Percentiles rank a stretch among this genome's conserved stretches.
phyloP scores from a whole-genome alignment of 2,797 vertebrate species.

The Typhlichthys eigenmanni region DNA sequence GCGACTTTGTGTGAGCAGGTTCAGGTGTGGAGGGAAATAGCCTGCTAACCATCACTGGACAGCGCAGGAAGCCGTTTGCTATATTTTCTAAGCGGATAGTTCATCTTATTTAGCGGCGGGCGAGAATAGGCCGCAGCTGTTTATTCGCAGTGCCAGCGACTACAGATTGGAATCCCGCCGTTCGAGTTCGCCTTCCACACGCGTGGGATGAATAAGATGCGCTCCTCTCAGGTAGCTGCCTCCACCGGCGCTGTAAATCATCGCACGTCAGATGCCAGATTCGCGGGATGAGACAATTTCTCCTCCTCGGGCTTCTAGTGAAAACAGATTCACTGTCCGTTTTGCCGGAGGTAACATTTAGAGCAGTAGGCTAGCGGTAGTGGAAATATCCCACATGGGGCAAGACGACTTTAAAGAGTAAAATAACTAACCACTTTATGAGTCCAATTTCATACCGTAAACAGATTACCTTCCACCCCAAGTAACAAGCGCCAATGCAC shows the following conservation, averaged over 20 bases:
- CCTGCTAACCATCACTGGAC: conserved; percentile 34
- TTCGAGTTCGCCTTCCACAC: conserved; percentile 54
- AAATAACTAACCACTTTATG: neutral
- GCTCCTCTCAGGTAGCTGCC: conserved; percentile 30
- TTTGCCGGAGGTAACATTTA: conserved; percentile 33
- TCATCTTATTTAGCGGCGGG: conserved; percentile 71
- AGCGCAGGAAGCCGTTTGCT: conserved; percentile 47
- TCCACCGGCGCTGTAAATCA: conserved; percentile 60
- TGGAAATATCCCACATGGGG: conserved; percentile 21
- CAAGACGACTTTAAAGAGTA: neutral
- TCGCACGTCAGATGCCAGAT: conserved; percentile 48
- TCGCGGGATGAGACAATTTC: conserved; percentile 50
- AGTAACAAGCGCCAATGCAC: neutral
- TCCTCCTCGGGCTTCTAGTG: conserved; percentile 40
- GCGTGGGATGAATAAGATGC: conserved; percentile 41
- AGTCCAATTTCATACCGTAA: too few relatives aligned
- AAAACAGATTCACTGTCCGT: conserved; percentile 51
- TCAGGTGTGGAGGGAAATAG: conserved; percentile 46
- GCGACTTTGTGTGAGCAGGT: conserved; percentile 23
- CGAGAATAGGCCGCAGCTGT: conserved; percentile 70
- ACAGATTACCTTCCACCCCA: neutral
- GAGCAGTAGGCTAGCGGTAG: conserved; percentile 26
- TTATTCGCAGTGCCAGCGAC: conserved; percentile 56
- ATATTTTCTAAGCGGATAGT: conserved; percentile 59
- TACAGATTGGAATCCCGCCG: conserved; percentile 67